A percentile compares a stretch with the other conserved stretches of the same genome.
phyloP scores from a whole-genome alignment of 2,888 invertebrate species.

The Drosophila longiperda region DNA sequence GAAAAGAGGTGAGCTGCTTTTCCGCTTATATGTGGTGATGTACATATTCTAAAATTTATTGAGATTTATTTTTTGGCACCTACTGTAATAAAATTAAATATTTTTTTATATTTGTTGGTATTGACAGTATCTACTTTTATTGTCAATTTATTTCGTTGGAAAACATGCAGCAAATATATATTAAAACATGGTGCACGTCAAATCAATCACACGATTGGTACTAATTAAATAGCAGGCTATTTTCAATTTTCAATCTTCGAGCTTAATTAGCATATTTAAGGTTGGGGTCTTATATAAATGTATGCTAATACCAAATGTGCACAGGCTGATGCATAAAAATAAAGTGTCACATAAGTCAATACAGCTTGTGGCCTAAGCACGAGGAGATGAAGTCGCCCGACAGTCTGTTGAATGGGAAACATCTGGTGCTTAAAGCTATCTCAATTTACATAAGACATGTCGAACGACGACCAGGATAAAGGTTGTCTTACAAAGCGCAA shows the following conservation, averaged over 20 bases:
- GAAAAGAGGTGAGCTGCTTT: background rate
- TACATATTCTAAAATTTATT: background rate
- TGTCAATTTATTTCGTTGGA: background rate
- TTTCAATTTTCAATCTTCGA: constrained; percentile 23
- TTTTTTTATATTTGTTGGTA: background rate
- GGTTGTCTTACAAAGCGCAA: constrained; percentile 28
- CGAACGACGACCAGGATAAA: constrained; percentile 17
- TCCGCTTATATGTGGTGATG: background rate
- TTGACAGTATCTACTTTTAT: background rate
- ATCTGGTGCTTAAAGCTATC: constrained; percentile 51
- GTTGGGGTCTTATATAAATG: constrained; percentile 16
- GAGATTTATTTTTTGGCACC: background rate
- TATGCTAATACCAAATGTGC: constrained; percentile 39
- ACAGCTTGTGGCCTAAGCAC: constrained; percentile 11
- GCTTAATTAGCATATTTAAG: constrained; percentile 56
- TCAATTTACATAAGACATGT: constrained; percentile 54
- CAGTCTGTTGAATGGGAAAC: constrained; percentile 43
- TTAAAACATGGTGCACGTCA: background rate
- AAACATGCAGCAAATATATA: background rate
- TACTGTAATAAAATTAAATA: background rate
- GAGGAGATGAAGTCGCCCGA: constrained; percentile 8
- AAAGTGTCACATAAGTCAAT: constrained; percentile 56
- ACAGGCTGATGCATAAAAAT: constrained; percentile 32
- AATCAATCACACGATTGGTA: constrained; percentile 14
- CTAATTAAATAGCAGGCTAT: constrained; percentile 20